Conservation (phyloP, 2,797 vertebrate genomes). For the Thunnus albacares region DNA sequence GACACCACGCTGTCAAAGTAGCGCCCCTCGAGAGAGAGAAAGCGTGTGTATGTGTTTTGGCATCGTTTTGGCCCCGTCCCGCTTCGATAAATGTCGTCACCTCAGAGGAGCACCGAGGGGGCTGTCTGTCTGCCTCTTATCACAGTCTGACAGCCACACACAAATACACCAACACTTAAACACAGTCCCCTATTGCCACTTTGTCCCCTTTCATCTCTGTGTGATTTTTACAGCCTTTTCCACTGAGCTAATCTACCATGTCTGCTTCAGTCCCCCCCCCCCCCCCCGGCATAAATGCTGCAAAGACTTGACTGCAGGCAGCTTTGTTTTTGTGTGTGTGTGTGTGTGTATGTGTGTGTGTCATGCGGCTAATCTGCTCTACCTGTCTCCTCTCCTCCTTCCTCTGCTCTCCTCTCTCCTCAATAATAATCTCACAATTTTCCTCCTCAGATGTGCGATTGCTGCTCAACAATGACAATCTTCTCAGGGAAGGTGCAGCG, state of each 20-base stretch:
- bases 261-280: constrained; percentile 28
- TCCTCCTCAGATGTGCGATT: constrained; percentile 92
- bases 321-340: constrained; percentile 18
- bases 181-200: constrained; percentile 30
- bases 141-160: constrained; percentile 53
- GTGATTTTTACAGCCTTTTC: constrained; percentile 52
- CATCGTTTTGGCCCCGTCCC: constrained; percentile 45
- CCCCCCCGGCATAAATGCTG: constrained; percentile 22
- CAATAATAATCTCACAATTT: constrained; percentile 20
- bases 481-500: constrained; percentile 97
- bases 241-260: constrained; percentile 64
- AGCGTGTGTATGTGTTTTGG: constrained; percentile 31
- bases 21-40: not conserved
- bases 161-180: constrained; percentile 22
- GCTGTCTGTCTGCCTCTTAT: constrained; percentile 62
- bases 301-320: constrained; percentile 36
- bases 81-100: constrained; percentile 57
- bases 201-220: constrained; percentile 57
- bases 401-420: not conserved
- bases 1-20: constrained; percentile 41
- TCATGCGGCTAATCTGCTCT: constrained; percentile 26
- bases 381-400: not conserved
- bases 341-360: constrained; percentile 15
- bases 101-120: constrained; percentile 35
- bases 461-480: constrained; percentile 97